Base-by-base conservation (phyloP, 2,797 vertebrate species). In the Brotula barbata region DNA sequence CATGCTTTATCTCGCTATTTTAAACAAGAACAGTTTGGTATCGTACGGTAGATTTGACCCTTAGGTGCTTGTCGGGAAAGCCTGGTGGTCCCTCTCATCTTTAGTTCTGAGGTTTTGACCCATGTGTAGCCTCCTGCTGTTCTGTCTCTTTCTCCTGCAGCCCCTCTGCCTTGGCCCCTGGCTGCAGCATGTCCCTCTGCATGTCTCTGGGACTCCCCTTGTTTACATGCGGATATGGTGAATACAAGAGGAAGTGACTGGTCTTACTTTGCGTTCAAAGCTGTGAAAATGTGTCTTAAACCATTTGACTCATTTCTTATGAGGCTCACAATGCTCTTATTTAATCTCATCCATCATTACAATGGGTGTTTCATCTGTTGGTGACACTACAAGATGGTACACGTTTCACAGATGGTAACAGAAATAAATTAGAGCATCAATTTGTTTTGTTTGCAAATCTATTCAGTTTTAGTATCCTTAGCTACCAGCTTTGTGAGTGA, bases 161-260 rank as follows among this genome's bases (percentile, higher is more conserved):
- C 78, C 86, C 37, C 61, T 87, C 74, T 89, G 66, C 58, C 76
- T 87, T 86, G 76, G 75, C 80, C 79, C 71, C 74, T 89, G 89
- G 84, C 85, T 89, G 83, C 88, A 85, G 87, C 89, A 88, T 88
- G 88, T 44, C 66, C 69, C 71, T 84, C 79, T 89, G 88, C 84
- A 87, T 89, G 83, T 73, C 78, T 87, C 78, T 70, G 64, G 65
- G 78, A 74, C 53, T 53, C 69, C 63, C 71, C 72, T 68, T 48
- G 31, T 45, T 69, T 67, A 44, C 23, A 57, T 20, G 76, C 82
- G 81, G 68, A 66, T 41, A 63, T 52, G 43, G 54, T 80, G 78
- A 81, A 86, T 70, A 81, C 71, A 59, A 67, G 70, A 54, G 54
- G 72, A 81, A 79, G 83, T 68, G 82, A 77, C 83, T 87, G 81